Conservation (phyloP, 2,888 invertebrate genomes). For the Synergus japonicus region DNA sequence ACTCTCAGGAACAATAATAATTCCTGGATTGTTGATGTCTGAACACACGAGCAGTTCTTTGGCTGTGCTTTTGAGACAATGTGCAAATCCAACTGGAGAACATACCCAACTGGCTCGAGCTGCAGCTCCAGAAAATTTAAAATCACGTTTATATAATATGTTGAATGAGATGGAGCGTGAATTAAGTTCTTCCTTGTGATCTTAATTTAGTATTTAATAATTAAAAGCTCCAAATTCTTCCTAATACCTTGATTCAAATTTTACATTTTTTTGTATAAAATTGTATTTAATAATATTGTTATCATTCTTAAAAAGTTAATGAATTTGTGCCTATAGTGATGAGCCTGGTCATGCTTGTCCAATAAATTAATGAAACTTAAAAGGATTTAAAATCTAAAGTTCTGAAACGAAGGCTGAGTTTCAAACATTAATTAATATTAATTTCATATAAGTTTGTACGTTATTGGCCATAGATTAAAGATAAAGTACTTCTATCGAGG, state of each 20-base stretch:
- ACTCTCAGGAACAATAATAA: conserved; percentile 80
- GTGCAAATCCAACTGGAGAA: conserved; percentile 80
- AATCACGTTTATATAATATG: conserved; percentile 79
- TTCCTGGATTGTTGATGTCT: conserved; percentile 82
- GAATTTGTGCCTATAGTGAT: background rate
- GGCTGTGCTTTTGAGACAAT: conserved; percentile 80
- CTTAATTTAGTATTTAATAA: background rate
- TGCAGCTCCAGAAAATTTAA: conserved; percentile 78
- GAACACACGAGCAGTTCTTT: conserved; percentile 81
- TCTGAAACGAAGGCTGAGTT: background rate
- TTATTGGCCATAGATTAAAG: background rate
- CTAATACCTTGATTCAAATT: background rate
- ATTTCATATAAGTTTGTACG: background rate
- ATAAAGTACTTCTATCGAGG: background rate
- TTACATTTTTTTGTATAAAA: background rate
- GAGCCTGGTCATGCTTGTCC: conserved; percentile 12
- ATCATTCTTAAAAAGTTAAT: background rate
- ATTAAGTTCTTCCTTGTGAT: conserved; percentile 56
- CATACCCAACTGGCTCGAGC: conserved; percentile 76
- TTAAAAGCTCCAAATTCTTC: too few species aligned
- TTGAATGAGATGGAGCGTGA: conserved; percentile 78
- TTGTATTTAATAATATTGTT: background rate
- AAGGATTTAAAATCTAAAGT: background rate
- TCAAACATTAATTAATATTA: conserved; percentile 10
- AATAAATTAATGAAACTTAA: background rate